Conservation (phyloP, 2,888 invertebrate genomes). For the Troides aeacus region DNA sequence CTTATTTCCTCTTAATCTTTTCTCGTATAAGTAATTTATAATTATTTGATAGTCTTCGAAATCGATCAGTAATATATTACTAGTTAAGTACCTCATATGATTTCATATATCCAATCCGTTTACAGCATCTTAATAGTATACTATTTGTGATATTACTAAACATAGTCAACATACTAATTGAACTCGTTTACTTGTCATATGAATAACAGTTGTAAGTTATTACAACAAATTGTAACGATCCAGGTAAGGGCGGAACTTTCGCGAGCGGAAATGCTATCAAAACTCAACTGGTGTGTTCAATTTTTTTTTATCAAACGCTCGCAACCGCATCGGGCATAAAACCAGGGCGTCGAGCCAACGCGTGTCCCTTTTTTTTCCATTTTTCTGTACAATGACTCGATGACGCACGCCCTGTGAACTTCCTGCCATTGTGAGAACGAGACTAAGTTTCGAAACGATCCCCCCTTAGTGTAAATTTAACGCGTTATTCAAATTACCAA, state of each 20-base stretch:
- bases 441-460: slow-evolving; percentile 9
- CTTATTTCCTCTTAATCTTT: too few species aligned
- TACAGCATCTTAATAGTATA: too few species aligned
- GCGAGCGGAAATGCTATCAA: slow-evolving; percentile 15
- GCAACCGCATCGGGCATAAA: slow-evolving; percentile 45
- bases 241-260: slow-evolving; percentile 3
- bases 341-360: slow-evolving; percentile 43
- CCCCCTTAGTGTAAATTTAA: slow-evolving; percentile 13
- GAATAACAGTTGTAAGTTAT: too few species aligned
- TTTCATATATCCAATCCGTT: too few species aligned
- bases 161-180: too few species aligned
- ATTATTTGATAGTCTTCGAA: too few species aligned
- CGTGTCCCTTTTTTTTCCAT: slow-evolving; percentile 43
- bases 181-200: too few species aligned
- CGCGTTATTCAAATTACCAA: slow-evolving; percentile 13
- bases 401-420: slow-evolving; percentile 76
- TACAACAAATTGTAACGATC: not conserved
- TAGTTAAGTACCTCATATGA: too few species aligned
- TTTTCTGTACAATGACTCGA: slow-evolving; percentile 47
- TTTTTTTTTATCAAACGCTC: slow-evolving; percentile 43
- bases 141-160: too few species aligned
- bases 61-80: too few species aligned
- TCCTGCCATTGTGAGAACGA: slow-evolving; percentile 75
- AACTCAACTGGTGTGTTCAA: slow-evolving; percentile 40
- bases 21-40: too few species aligned